Base-by-base conservation (phyloP, 2,113 vertebrate genomes). In the Otolemur garnettii region DNA sequence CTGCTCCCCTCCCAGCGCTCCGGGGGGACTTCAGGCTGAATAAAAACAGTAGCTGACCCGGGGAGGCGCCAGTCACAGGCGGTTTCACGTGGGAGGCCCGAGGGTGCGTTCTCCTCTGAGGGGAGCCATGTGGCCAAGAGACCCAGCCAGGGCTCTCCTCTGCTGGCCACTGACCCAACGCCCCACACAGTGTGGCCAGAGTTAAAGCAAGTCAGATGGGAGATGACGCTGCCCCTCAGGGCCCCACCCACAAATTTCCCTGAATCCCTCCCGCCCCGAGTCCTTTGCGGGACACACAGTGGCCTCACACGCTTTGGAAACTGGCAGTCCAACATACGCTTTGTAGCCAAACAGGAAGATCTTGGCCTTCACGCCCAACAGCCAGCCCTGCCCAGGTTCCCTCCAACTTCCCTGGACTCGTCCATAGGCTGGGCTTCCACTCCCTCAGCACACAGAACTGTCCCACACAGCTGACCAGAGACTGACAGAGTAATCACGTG, bases 361-460 rank as follows among this genome's bases (percentile, higher is more conserved):
- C 45, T 21, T 3, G 15, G 33, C 80, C 35, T 55, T 10, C 2
- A 0, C 7, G 22, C 50, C 1, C 0, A 12, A 21, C 10, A 5
- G 62, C 2, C 21, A 4, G 38, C n/a, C 55, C 38, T 45, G 35
- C 60, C n/a, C 1, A 1, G 0, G 53, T 7, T 50, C 74, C 7
- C 7, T 7, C 15, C 0, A 10, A 24, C 74, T 22, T 19, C n/a
- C 33, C 60, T 11, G 77, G 24, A 30, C 12, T 0, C 35, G 7
- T 26, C 22, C 10, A 1, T 0, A 53, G 74, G 4, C 42, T 2
- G 0, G 9, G 13, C 9, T 0, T 9, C 30, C 53, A 35, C 33
- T 14, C 33, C 22, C 7, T 15, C 0, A 0, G 15, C 62, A 33
- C 24, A 12, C 0, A 1, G 4, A 13, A 2, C n/a, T 5, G 19